A percentile compares a stretch with the other conserved stretches of the same genome.
Evolutionary conservation across 2,797 vertebrate species (phyloP).

Genomic region (Pristis pectinata): DNA sequence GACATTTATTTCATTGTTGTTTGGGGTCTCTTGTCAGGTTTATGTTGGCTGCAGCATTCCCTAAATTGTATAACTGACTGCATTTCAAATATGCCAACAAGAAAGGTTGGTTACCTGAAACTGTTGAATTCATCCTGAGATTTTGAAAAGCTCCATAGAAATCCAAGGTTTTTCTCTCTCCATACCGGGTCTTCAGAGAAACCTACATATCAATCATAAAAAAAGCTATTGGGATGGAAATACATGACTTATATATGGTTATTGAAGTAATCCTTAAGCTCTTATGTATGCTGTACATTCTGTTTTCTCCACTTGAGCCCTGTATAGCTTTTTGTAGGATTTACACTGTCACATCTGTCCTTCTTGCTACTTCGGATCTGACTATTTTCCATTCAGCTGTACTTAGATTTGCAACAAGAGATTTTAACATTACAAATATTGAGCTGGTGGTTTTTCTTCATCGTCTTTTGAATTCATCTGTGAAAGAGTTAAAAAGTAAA

Average conservation of each 20-base stretch:
- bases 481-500: slow-evolving; percentile 11
- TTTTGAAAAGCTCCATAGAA: neutral
- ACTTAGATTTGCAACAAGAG: neutral
- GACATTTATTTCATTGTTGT: neutral
- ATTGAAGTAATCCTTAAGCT: neutral
- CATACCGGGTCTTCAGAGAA: neutral
- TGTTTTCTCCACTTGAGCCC: neutral
- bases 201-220: neutral
- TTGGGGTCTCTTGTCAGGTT: neutral
- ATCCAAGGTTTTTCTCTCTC: neutral
- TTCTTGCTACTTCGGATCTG: neutral
- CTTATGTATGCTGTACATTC: neutral
- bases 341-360: neutral
- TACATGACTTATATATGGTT: neutral
- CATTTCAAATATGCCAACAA: too few relatives aligned
- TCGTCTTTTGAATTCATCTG: neutral
- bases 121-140: too few relatives aligned
- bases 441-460: neutral
- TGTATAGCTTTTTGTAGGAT: neutral
- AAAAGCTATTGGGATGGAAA: neutral
- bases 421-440: neutral
- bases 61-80: neutral
- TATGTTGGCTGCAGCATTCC: neutral
- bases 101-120: too few relatives aligned
- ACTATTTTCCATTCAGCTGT: neutral